Evolutionary conservation across 2,113 vertebrate species (phyloP).

Genomic region (Atractosteus spatula): DNA sequence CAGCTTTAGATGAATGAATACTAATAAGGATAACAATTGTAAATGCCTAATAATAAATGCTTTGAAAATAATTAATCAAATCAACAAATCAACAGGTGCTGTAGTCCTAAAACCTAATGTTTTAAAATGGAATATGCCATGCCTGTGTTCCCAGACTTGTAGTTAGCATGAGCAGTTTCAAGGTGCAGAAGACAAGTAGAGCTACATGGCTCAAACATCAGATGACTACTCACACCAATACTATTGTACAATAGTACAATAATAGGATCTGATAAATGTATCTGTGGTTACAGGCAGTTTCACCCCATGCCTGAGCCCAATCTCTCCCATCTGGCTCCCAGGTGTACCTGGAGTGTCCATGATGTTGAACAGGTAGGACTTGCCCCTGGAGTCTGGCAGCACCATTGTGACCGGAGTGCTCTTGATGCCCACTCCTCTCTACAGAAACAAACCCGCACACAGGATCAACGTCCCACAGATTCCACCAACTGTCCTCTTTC

Average conservation of each 20-base stretch:
- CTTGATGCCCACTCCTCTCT: conserved; percentile 98
- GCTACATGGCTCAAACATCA: background rate
- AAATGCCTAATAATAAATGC: no score
- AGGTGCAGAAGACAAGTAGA: background rate
- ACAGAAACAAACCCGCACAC: conserved; percentile 12
- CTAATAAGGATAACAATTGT: no score
- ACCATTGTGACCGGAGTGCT: conserved; percentile 96
- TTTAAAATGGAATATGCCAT: no score
- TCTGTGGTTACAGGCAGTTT: no score
- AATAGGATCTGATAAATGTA: background rate
- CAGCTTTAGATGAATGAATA: no score
- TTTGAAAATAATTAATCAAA: no score
- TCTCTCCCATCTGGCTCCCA: background rate
- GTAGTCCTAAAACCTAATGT: no score
- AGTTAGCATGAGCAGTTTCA: no score
- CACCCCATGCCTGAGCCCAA: background rate
- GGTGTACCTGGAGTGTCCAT: conserved; percentile 93
- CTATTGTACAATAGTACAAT: background rate
- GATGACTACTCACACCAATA: background rate
- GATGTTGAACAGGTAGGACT: conserved; percentile 97
- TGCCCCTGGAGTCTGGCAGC: conserved; percentile 92
- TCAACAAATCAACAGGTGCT: no score
- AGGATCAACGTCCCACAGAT: no score
- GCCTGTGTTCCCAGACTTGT: no score
- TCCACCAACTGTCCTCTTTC: no score